Evolutionary conservation across 1,140 invertebrate genomes (phyloP).

Genomic region (Dendroctonus ponderosae): DNA sequence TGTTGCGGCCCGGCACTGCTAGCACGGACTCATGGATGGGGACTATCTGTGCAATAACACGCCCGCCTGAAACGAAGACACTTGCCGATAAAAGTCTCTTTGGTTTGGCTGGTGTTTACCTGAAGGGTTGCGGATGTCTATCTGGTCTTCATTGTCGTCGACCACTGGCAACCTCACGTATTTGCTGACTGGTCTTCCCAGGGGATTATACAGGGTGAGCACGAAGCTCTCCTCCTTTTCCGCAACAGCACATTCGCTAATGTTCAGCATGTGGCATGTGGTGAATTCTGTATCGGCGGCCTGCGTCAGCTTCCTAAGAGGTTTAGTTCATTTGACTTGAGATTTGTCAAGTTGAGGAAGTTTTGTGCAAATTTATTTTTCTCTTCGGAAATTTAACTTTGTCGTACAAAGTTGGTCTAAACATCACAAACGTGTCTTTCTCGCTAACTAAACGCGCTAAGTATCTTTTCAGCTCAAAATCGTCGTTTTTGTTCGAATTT

Average conservation of each 20-base stretch:
- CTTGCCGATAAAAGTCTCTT: background rate
- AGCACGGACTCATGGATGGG: slow-evolving; percentile 60
- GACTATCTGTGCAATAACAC: slow-evolving; percentile 60
- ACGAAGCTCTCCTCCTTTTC: slow-evolving; percentile 63
- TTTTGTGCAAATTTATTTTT: no score
- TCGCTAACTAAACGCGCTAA: no score
- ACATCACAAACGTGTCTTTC: no score
- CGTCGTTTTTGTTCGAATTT: no score
- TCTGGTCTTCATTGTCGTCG: slow-evolving; percentile 36
- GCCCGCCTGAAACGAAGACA: slow-evolving; percentile 49
- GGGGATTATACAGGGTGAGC: slow-evolving; percentile 57
- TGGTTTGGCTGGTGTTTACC: background rate
- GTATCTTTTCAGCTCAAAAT: no score
- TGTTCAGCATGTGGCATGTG: slow-evolving; percentile 55
- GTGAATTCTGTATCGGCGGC: background rate
- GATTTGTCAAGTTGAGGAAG: no score
- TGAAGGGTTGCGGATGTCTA: background rate
- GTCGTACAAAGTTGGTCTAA: no score
- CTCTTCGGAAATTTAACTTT: no score
- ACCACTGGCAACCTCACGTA: slow-evolving; percentile 73
- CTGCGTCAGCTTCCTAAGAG: slow-evolving; percentile 9
- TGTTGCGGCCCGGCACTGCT: slow-evolving; percentile 62
- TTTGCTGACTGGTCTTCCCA: slow-evolving; percentile 62
- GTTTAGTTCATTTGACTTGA: background rate
- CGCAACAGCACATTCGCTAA: slow-evolving; percentile 59